Base-by-base conservation (phyloP, 2,888 invertebrate genomes). In the Netelia virgata region DNA sequence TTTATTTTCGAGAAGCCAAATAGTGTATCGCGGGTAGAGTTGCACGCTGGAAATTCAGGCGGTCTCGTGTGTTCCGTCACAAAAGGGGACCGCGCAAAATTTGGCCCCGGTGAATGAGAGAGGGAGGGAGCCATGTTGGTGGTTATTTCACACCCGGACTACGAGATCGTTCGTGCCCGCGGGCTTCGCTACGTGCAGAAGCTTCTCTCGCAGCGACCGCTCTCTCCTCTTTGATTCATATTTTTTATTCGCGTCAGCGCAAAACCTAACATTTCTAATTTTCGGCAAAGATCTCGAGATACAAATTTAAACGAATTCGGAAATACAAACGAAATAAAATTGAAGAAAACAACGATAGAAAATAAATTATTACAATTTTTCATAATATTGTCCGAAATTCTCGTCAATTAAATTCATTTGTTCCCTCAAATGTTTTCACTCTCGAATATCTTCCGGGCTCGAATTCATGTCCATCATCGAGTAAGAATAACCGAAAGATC, bases 121-220 rank as follows among this genome's bases (percentile, higher is more conserved):
- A 61, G 55, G 8, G 16, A 53, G 36, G 53, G 69, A 55, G 50
- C 75, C 63, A 47, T 50, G 61, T 75, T 23, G 16, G 61, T 87
- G 88, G 86, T 89, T 88, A 89, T 90, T 90, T 90, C 89, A 90
- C 90, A 90, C 90, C 90, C 86, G 88, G 86, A 82, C 87, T 88
- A 72, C 87, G 16, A 50, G 87, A 88, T 88, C 88, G 87, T 88
- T 88, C 84, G 83, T 80, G 74, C 83, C 82, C 83, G 72, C 70
- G 82, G 76, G 83, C 76, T 84, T 74, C 85, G 80, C 76, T 81
- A 83, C 80, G 55, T 69, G 28, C 66, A 47, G 28, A 47, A 55
- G 76, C 83, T 85, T 79, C 82, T 78, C 63, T 66, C 66, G 50
- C 43, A 18, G 50, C 36, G 43, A 73, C 79, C 73, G 47, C 70